These are phyloP conservation scores for Rattus norvegicus DNA, from an alignment of 2,113 vertebrate species.

Conservation along the genomic window GRCr8 NC_086022.1:182084501-182085000, in stretches of 20 bases:
- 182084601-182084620: background rate
- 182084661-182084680: background rate
- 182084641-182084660: background rate
- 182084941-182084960: background rate
- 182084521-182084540: background rate
- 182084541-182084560: conserved; percentile 4
- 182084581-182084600: background rate
- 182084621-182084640: background rate
- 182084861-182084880: background rate
- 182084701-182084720: background rate
- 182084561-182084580: background rate
- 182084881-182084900: background rate
- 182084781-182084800: background rate
- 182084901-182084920: background rate
- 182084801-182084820: background rate
- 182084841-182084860: background rate
- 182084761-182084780: background rate
- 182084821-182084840: background rate
- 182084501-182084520: background rate
- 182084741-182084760: background rate
- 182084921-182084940: background rate
- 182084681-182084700: conserved; percentile 1
- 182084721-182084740: background rate
- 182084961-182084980: background rate
- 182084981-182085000: background rate